Percentiles rank a stretch among this genome's conserved stretches.
Evolutionary conservation across 2,113 vertebrate species (phyloP).

Genomic region (Chlorocebus sabaeus): DNA sequence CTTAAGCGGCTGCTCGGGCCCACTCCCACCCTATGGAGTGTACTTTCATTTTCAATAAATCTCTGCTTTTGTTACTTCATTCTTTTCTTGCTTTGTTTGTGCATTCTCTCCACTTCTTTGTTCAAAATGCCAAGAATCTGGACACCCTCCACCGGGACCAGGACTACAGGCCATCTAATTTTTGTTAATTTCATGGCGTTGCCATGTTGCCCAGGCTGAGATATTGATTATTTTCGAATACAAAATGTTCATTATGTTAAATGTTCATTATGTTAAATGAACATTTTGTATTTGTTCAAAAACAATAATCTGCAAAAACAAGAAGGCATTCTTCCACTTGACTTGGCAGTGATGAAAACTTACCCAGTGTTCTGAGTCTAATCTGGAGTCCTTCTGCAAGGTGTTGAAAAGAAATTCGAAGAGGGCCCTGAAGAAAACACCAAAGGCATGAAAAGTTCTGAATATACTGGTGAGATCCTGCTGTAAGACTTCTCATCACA

Average conservation of each 20-base stretch:
- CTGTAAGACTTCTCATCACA: background rate
- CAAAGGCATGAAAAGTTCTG: background rate
- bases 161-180: background rate
- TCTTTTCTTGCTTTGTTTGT: too few relatives aligned
- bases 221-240: too few relatives aligned
- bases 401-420: conserved; percentile 36
- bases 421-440: background rate
- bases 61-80: too few relatives aligned
- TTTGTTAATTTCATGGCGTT: background rate
- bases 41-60: too few relatives aligned
- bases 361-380: background rate
- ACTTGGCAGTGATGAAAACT: background rate
- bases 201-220: background rate
- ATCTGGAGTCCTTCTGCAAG: background rate
- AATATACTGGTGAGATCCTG: background rate
- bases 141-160: too few relatives aligned
- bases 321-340: background rate
- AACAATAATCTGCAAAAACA: conserved; percentile 5
- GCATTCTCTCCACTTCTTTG: too few relatives aligned
- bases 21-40: too few relatives aligned
- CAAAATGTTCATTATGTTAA: too few relatives aligned
- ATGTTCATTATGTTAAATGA: too few relatives aligned
- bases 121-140: too few relatives aligned
- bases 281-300: background rate
- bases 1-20: too few relatives aligned